A percentile compares a stretch with the other conserved stretches of the same genome.
These are phyloP conservation scores for Mesopsocus fuscifrons DNA, from an alignment of 2,888 invertebrate genomes.

Conservation along the genomic window DNA sequence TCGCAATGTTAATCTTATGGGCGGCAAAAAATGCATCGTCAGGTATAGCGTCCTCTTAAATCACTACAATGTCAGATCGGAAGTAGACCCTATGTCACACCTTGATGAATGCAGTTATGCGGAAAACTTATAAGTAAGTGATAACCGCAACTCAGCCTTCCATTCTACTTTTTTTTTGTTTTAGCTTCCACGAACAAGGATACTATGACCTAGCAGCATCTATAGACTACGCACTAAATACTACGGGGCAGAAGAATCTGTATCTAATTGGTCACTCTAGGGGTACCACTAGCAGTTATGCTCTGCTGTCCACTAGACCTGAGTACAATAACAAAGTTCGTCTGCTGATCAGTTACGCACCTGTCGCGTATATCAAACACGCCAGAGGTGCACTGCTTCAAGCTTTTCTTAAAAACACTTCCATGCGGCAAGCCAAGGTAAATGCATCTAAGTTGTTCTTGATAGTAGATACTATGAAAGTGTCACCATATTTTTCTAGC, in stretches of 20 bases:
- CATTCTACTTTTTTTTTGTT: not conserved
- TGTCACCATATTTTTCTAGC: no score
- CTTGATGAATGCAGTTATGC: no score
- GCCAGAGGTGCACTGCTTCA: not conserved
- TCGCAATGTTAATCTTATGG: no score
- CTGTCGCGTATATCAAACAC: slow-evolving; percentile 18
- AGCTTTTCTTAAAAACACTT: not conserved
- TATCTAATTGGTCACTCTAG: slow-evolving; percentile 33
- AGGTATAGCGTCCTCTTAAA: no score
- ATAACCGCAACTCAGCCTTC: no score
- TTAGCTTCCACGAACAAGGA: not conserved
- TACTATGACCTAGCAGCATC: not conserved
- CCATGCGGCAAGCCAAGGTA: not conserved
- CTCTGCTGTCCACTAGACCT: slow-evolving; percentile 16
- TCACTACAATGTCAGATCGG: no score
- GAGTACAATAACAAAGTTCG: slow-evolving; percentile 18
- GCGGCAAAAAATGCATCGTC: no score
- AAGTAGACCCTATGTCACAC: no score
- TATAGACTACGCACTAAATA: slow-evolving; percentile 5
- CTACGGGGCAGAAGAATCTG: slow-evolving; percentile 24
- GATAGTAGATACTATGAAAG: no score
- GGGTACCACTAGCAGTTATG: slow-evolving; percentile 23
- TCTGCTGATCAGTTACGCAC: slow-evolving; percentile 18
- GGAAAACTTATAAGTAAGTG: no score
- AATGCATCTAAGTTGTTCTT: no score